phyloP scores from a whole-genome alignment of 2,797 vertebrate genomes.

The Staurois parvus region DNA sequence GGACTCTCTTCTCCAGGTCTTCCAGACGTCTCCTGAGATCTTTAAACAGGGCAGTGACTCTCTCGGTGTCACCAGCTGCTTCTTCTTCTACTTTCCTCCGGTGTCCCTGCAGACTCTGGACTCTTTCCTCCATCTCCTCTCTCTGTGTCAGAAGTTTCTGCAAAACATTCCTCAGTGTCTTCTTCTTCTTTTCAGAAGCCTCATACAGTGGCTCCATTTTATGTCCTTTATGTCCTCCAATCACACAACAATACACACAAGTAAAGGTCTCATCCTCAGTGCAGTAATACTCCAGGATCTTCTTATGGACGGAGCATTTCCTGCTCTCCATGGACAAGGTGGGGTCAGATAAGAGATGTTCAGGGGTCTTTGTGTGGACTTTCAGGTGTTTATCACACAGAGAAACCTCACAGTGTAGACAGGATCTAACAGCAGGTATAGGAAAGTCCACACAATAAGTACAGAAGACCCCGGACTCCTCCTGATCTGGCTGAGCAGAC shows the following conservation, averaged over 20 bases:
- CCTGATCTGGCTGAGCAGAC: background rate
- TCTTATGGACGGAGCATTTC: background rate
- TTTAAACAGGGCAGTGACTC: background rate
- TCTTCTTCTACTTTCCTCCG: background rate
- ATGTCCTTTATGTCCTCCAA: background rate
- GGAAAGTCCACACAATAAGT: conserved; percentile 59
- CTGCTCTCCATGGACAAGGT: background rate
- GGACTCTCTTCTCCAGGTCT: background rate
- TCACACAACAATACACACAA: background rate
- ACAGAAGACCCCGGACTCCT: background rate
- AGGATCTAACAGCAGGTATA: conserved; percentile 71
- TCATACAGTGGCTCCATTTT: background rate
- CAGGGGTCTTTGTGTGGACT: conserved; percentile 69
- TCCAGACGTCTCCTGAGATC: background rate
- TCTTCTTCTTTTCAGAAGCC: background rate
- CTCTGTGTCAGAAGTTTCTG: background rate
- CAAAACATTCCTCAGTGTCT: background rate
- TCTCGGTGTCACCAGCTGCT: background rate
- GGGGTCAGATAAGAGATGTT: background rate
- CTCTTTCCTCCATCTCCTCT: background rate
- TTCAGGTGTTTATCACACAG: conserved; percentile 74
- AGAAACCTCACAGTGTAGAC: conserved; percentile 76
- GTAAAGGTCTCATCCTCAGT: background rate
- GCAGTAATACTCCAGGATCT: background rate
- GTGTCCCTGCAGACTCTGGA: background rate